Evolutionary conservation across 2,888 invertebrate genomes (phyloP), one percentile per base, ranked within the genome.

Genomic region (Xanthorhoe designata): DNA sequence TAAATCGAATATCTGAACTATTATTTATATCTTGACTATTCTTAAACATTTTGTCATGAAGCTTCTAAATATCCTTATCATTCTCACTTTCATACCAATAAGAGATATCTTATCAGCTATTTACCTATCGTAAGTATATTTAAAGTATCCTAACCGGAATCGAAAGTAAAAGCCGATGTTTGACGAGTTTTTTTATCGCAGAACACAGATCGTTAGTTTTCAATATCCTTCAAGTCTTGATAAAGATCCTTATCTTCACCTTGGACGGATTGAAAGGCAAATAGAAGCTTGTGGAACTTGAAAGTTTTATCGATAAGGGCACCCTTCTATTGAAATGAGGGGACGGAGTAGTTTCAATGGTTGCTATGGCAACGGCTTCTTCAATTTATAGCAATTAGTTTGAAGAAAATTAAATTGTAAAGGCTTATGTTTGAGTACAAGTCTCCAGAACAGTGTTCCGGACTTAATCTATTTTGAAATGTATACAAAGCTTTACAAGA

Each of bases 281-380:
- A 81, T 83, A 83, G 73, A 61, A 79, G 79, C 71, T 76, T 77
- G 78, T 62, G 72, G 77, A 79, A 80, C 78, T 80, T 75, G 82
- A 82, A 82, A 82, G 79, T 78, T 78, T 76, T 81, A 75, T 80
- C 81, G 82, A 83, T 82, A 82, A 81, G 79, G 72, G 75, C 75
- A 73, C 75, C 74, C 75, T 72, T 58, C 73, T 64, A 77, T 79
- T 75, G 75, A 79, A 79, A 77, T 78, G 76, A 72, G 70, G 74
- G 75, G 69, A 68, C 75, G 73, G 76, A 76, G 71, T 71, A 54
- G 55, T 79, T 78, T 77, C 80, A 81, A 78, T 75, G 78, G 76
- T 68, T 70, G 59, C 62, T 63, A 70, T 59, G 59, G 59, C 18
- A 50, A 13, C 42, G 53, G 55, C 32, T 62, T 66, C 61, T 65